Conservation (phyloP, 92 coral and sea anemone species). For the Palythoa grandiflora region DNA sequence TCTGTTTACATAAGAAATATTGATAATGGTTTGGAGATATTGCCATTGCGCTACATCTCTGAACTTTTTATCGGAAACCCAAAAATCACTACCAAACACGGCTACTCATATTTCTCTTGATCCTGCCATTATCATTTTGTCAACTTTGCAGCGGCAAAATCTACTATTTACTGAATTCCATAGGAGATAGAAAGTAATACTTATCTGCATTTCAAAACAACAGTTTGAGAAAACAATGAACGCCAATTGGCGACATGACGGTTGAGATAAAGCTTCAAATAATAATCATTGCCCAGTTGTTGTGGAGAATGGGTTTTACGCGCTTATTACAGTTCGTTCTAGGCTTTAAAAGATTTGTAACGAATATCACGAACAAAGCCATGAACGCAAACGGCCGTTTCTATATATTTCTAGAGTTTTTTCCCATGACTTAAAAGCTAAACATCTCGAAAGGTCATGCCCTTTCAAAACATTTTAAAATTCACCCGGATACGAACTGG, state of each 20-base stretch:
- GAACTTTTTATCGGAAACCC: background rate
- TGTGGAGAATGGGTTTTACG: background rate
- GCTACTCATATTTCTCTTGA: conserved; percentile 13
- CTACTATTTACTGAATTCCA: conserved; percentile 27
- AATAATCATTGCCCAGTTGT: background rate
- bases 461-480: conserved; percentile 6
- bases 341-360: background rate
- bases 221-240: background rate
- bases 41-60: no score
- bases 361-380: background rate
- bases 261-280: background rate
- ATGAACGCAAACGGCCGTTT: background rate
- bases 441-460: conserved; percentile 21
- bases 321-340: background rate
- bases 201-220: background rate
- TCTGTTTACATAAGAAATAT: background rate
- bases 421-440: conserved; percentile 19
- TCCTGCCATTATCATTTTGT: background rate
- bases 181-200: background rate
- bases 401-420: background rate
- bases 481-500: conserved; percentile 26
- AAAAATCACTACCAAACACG: conserved; percentile 8
- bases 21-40: no score
- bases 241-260: background rate
- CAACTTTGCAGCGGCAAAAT: background rate